phyloP scores from a whole-genome alignment of 2,113 vertebrate species.

The Syngnathus typhle region DNA sequence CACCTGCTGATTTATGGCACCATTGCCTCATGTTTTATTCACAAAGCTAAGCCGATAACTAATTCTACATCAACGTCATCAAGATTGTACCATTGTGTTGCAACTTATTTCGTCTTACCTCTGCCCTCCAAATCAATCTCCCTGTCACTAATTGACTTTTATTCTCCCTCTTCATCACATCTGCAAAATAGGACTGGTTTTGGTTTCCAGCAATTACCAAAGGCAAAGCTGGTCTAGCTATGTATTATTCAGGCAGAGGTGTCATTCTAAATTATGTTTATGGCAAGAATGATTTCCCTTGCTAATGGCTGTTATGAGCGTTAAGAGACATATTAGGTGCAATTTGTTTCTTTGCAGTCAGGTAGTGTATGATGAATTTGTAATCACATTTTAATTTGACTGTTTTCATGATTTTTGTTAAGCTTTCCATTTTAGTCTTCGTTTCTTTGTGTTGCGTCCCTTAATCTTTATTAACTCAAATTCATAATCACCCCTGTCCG shows the following conservation, averaged over 20 bases:
- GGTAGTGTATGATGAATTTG: slow-evolving; percentile 6
- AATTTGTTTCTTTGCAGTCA: slow-evolving; percentile 4
- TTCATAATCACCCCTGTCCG: background rate
- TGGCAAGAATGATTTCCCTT: slow-evolving; percentile 8
- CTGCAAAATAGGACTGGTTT: slow-evolving; percentile 1
- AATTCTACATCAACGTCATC: slow-evolving; percentile 22
- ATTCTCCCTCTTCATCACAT: slow-evolving; percentile 6
- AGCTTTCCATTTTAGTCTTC: background rate
- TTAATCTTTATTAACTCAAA: background rate
- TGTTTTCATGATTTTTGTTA: slow-evolving; percentile 4
- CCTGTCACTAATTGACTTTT: slow-evolving; percentile 5
- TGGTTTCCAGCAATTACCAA: background rate
- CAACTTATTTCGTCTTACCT: background rate
- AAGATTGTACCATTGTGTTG: slow-evolving; percentile 11
- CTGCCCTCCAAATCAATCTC: slow-evolving; percentile 13
- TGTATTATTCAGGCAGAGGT: slow-evolving; percentile 22
- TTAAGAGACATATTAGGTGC: background rate
- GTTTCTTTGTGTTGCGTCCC: background rate
- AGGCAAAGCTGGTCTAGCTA: background rate
- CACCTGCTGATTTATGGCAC: slow-evolving; percentile 33
- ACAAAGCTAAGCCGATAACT: slow-evolving; percentile 13
- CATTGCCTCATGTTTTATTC: slow-evolving; percentile 39
- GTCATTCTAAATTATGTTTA: slow-evolving; percentile 7
- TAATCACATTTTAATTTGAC: background rate
- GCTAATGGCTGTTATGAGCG: slow-evolving; percentile 1